Percentiles rank a stretch among this genome's conserved stretches.
These are phyloP conservation scores for Bombus superbus DNA, from an alignment of 1,140 invertebrate genomes.

Conservation along the genomic window DNA sequence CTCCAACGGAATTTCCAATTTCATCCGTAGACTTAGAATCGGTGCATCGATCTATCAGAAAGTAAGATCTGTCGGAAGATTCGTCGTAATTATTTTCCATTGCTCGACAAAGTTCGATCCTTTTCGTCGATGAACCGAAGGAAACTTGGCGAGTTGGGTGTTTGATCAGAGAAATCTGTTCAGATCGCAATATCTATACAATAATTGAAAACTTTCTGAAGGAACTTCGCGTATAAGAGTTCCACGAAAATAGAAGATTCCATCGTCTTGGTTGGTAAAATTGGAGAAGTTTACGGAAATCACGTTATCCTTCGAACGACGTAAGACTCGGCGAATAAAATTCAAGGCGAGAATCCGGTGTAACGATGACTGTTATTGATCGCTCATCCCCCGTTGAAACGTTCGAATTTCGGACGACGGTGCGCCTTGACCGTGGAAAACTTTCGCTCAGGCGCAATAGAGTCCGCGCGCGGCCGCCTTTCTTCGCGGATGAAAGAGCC, in stretches of 20 bases:
- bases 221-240: too few relatives aligned
- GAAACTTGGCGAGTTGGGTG: too few relatives aligned
- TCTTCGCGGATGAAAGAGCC: background rate
- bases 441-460: slow-evolving; percentile 45
- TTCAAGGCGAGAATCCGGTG: background rate
- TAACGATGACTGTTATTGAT: background rate
- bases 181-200: background rate
- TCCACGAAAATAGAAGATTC: too few relatives aligned
- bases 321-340: background rate
- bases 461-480: background rate
- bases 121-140: too few relatives aligned
- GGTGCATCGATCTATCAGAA: too few relatives aligned
- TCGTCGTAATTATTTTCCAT: too few relatives aligned
- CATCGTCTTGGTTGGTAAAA: too few relatives aligned
- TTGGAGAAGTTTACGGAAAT: background rate
- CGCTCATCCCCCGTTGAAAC: background rate
- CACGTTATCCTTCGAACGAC: background rate
- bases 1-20: too few relatives aligned
- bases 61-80: too few relatives aligned
- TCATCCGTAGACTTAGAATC: too few relatives aligned
- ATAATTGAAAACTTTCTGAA: background rate
- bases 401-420: background rate
- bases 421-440: slow-evolving; percentile 20
- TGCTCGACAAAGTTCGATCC: too few relatives aligned
- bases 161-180: background rate